A percentile compares a stretch with the other conserved stretches of the same genome.
phyloP scores from a whole-genome alignment of 2,797 vertebrate genomes.

The Eulemur coronatus region DNA sequence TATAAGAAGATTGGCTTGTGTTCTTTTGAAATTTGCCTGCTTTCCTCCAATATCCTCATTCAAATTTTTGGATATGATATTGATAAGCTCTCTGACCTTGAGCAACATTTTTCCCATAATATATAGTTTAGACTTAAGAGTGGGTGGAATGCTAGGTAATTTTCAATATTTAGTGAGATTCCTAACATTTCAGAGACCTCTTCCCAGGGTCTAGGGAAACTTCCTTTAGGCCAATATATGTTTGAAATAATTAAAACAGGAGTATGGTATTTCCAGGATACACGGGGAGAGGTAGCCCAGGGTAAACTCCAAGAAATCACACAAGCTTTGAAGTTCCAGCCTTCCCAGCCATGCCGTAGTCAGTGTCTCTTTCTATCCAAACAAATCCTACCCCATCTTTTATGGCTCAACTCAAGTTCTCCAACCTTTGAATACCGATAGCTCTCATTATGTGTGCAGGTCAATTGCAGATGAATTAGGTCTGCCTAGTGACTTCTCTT shows the following conservation, averaged over 20 bases:
- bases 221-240: not conserved
- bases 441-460: slow-evolving; percentile 44
- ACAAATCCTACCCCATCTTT: not conserved
- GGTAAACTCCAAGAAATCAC: not conserved
- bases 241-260: slow-evolving; percentile 1
- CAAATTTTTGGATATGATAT: not conserved
- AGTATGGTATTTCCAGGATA: not conserved
- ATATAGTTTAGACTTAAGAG: not conserved
- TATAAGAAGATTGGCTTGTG: not conserved
- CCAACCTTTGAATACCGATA: slow-evolving; percentile 15
- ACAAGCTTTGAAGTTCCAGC: not conserved
- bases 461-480: slow-evolving; percentile 35
- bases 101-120: not conserved
- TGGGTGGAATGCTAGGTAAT: not conserved
- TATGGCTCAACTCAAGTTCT: not conserved
- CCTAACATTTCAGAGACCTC: not conserved
- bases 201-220: not conserved
- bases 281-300: not conserved
- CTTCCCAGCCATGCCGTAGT: not conserved
- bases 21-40: slow-evolving; percentile 40
- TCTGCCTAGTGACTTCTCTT: slow-evolving; percentile 17
- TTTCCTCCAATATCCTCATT: not conserved
- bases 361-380: not conserved
- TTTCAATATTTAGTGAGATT: not conserved
- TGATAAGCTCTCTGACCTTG: slow-evolving; percentile 55